Percentiles rank a stretch among this genome's conserved stretches.
phyloP scores from a whole-genome alignment of 64 coral and sea anemone species.

The Anthopleura sola region DNA sequence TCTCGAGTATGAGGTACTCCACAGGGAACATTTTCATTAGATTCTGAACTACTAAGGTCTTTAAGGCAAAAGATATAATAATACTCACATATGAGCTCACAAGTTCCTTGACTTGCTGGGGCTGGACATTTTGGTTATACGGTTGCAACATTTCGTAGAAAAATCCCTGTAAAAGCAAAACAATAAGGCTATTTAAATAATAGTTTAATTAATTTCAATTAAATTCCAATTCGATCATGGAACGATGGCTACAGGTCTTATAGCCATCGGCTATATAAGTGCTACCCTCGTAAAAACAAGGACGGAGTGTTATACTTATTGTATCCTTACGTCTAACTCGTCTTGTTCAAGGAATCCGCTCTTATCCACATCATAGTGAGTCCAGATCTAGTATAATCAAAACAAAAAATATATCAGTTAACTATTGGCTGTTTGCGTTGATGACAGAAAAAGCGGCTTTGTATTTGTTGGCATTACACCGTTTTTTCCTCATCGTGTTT shows the following conservation, averaged over 20 bases:
- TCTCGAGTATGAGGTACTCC: neutral
- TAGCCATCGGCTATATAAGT: too few relatives aligned
- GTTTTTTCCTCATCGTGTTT: too few relatives aligned
- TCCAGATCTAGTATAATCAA: conserved; percentile 53
- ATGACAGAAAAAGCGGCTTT: too few relatives aligned
- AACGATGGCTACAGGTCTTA: too few relatives aligned
- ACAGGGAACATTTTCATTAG: conserved; percentile 9
- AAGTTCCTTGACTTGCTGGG: conserved; percentile 51
- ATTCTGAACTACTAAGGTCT: neutral
- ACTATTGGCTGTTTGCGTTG: too few relatives aligned
- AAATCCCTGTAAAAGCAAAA: conserved; percentile 27
- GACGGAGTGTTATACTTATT: too few relatives aligned
- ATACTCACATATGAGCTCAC: conserved; percentile 39
- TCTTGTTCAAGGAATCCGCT: conserved; percentile 70
- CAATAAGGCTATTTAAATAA: too few relatives aligned
- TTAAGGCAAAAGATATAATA: neutral
- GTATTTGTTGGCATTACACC: too few relatives aligned
- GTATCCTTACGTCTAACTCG: conserved; percentile 74
- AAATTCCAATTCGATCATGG: too few relatives aligned
- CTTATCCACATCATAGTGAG: conserved; percentile 74
- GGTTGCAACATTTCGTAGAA: conserved; percentile 53
- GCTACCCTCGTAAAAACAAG: too few relatives aligned
- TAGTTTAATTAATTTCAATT: too few relatives aligned
- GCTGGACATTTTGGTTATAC: conserved; percentile 9
- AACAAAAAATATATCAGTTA: neutral